These are phyloP conservation scores for Chrysolina americana DNA, from an alignment of 2,888 invertebrate species.

Conservation along the genomic window DNA sequence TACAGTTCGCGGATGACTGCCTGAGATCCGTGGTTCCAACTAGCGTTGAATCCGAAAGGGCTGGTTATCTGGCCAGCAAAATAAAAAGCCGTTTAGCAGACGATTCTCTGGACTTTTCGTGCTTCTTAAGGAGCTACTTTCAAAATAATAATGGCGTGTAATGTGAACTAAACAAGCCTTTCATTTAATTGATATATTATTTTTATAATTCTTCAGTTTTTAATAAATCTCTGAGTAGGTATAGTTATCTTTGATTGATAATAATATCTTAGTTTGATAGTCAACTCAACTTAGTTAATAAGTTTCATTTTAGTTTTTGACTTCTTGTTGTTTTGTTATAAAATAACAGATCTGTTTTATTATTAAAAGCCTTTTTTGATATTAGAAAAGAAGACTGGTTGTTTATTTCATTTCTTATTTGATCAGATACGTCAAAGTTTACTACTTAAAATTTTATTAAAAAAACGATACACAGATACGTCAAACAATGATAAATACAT, in stretches of 20 bases:
- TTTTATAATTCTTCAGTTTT: slow-evolving; percentile 16
- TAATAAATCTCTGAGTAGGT: slow-evolving; percentile 24
- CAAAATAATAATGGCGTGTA: too few relatives aligned
- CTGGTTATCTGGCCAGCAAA: too few relatives aligned
- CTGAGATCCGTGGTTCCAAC: too few relatives aligned
- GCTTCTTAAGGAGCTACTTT: too few relatives aligned
- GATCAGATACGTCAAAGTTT: not conserved
- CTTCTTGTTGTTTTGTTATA: too few relatives aligned
- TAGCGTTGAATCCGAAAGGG: too few relatives aligned
- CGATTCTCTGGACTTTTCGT: too few relatives aligned
- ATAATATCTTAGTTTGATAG: slow-evolving; percentile 27
- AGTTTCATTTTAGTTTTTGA: slow-evolving; percentile 24
- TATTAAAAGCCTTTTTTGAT: slow-evolving; percentile 7
- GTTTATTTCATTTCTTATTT: too few relatives aligned
- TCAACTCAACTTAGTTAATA: slow-evolving; percentile 28
- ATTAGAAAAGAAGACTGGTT: not conserved
- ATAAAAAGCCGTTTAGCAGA: too few relatives aligned
- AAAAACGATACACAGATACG: not conserved
- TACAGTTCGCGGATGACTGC: too few relatives aligned
- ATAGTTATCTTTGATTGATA: slow-evolving; percentile 20
- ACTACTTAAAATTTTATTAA: slow-evolving; percentile 5
- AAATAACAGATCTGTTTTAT: not conserved
- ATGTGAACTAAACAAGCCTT: too few relatives aligned
- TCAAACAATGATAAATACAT: slow-evolving; percentile 28
- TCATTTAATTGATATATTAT: slow-evolving; percentile 30